Base-by-base conservation (phyloP, 2,113 vertebrate genomes). In the Ictalurus furcatus region DNA sequence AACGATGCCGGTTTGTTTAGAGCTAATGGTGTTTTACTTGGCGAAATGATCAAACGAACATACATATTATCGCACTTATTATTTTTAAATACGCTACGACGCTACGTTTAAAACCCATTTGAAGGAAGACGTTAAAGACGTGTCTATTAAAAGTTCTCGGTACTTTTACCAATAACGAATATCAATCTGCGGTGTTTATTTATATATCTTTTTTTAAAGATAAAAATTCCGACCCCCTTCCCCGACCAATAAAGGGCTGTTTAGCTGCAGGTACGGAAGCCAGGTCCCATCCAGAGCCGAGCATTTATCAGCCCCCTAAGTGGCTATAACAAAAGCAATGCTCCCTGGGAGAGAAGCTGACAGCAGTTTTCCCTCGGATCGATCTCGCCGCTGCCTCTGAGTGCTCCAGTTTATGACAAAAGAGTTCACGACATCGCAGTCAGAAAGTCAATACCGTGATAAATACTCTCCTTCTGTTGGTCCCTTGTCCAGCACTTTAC, bases 381-480 rank as follows among this genome's bases (percentile, higher is more conserved):
- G 94, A 96, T 96, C 93, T 94, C 94, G 93, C 93, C 95, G 93
- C 92, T 91, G 90, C 94, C 94, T 94, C 93, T 92, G 92, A 94
- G 94, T 95, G 95, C 95, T 96, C 94, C 93, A 95, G 94, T 96
- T 96, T 96, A 96, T 97, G 97, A 97, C 97, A 95, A 96, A 97
- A 96, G 96, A 95, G 95, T 96, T 97, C 96, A 96, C 95, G 94
- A 93, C 94, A 94, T 90, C 0, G 86, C 96, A 96, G 96, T 96
- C 97, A 97, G 97, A 96, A 97, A 97, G 96, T 96, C 95, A 88
- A 95, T 96, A 95, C 93, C 89, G 95, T 96, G 96, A 97, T 96
- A 95, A 97, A 97, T 96, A 96, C 96, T 95, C 95, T 93, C 91
- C 91, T 92, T 94, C 94, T 94, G 94, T 92, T 94, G 94, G 93